These are phyloP conservation scores for Spodoptera picta DNA, from an alignment of 2,888 invertebrate genomes.

Conservation along the genomic window DNA sequence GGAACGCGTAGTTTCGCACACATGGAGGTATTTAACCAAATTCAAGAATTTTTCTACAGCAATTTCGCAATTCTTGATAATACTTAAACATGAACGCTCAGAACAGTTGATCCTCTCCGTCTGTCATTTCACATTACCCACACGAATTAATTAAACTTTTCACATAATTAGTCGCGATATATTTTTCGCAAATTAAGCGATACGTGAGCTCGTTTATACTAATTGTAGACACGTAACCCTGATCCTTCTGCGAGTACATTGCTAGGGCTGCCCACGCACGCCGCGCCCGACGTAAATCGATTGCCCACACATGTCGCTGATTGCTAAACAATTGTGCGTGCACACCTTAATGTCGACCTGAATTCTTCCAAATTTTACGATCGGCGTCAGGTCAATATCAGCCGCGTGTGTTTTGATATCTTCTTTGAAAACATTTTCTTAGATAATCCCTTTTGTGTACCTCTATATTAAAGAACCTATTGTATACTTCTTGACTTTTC, in stretches of 20 bases:
- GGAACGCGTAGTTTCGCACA: too few relatives aligned
- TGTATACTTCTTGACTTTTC: too few relatives aligned
- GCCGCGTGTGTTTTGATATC: neutral
- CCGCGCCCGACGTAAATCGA: slow-evolving; percentile 43
- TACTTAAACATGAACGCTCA: too few relatives aligned
- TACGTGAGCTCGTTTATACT: too few relatives aligned
- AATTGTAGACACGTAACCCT: neutral
- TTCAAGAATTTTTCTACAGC: too few relatives aligned
- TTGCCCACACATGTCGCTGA: slow-evolving; percentile 48
- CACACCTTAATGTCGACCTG: slow-evolving; percentile 38
- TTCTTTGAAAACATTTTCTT: slow-evolving; percentile 3
- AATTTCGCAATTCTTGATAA: too few relatives aligned
- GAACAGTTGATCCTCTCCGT: too few relatives aligned
- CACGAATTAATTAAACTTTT: too few relatives aligned
- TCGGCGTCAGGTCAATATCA: neutral
- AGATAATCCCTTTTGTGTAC: slow-evolving; percentile 1
- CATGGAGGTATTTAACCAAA: too few relatives aligned
- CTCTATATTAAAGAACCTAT: neutral
- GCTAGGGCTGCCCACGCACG: slow-evolving; percentile 20
- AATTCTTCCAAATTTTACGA: slow-evolving; percentile 33
- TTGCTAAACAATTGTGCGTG: slow-evolving; percentile 48
- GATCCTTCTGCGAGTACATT: neutral
- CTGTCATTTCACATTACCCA: too few relatives aligned
- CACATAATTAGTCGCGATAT: too few relatives aligned
- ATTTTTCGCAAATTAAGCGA: too few relatives aligned